phyloP scores from a whole-genome alignment of 2,797 vertebrate species.

The Karalla daura region DNA sequence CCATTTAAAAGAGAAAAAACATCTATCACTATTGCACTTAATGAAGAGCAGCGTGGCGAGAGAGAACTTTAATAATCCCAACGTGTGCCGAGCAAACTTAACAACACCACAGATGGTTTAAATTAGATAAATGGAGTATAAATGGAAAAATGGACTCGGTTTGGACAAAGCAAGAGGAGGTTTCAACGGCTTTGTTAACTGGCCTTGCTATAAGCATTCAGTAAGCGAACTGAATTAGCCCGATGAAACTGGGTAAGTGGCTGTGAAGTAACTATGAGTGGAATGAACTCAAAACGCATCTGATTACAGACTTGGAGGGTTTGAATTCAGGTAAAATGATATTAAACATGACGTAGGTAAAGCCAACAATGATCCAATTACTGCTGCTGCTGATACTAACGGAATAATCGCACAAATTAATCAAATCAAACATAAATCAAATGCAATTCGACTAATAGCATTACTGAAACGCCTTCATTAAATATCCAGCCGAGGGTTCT shows the following conservation, averaged over 20 bases:
- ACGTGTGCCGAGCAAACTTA: not conserved
- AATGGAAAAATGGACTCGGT: not conserved
- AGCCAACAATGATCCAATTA: not conserved
- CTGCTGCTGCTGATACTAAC: not conserved
- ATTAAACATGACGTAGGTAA: not conserved
- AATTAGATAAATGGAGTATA: not conserved
- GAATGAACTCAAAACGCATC: not conserved
- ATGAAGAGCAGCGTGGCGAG: not conserved
- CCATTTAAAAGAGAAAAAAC: not conserved
- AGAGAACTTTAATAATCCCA: not conserved
- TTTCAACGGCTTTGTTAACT: not conserved
- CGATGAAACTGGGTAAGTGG: not conserved
- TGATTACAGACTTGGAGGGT: not conserved
- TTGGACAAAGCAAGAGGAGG: not conserved
- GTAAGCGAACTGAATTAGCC: not conserved
- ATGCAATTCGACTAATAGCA: conserved; percentile 18
- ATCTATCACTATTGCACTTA: not conserved
- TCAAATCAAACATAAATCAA: conserved; percentile 14
- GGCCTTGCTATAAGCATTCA: not conserved
- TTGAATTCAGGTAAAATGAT: conserved; percentile 4
- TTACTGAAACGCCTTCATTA: conserved; percentile 13
- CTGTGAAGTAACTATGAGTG: not conserved
- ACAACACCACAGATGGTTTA: not conserved
- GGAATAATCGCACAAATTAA: conserved; percentile 13
- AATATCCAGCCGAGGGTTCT: conserved; percentile 20